Conservation (phyloP, 2,888 invertebrate genomes). For the Tipula unca region DNA sequence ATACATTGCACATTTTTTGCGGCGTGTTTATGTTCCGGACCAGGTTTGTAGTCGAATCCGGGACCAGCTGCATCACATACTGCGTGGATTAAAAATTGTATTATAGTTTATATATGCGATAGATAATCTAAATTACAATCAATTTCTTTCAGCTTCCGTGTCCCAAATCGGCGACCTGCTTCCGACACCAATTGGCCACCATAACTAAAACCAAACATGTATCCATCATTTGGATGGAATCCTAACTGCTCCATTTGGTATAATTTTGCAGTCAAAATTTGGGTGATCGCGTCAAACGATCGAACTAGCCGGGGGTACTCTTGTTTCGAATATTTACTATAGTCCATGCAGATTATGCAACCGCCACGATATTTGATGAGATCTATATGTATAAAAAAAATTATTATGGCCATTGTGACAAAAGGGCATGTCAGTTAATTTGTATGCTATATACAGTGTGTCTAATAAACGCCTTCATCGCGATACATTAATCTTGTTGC, state of each 20-base stretch:
- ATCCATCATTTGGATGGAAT: constrained; percentile 27
- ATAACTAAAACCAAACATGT: constrained; percentile 30
- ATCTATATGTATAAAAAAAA: constrained; percentile 23
- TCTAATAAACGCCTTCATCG: not conserved
- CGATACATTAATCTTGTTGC: not conserved
- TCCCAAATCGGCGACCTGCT: constrained; percentile 27
- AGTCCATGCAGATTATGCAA: constrained; percentile 31
- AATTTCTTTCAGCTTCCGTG: constrained; percentile 27
- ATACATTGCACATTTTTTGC: constrained; percentile 31
- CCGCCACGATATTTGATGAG: constrained; percentile 27
- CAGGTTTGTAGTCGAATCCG: constrained; percentile 27
- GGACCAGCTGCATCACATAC: constrained; percentile 30
- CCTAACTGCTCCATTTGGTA: constrained; percentile 26
- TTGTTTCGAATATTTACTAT: constrained; percentile 25
- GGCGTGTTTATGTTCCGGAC: constrained; percentile 26
- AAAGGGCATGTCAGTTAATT: not conserved
- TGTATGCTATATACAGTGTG: not conserved
- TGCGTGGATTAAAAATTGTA: too few relatives aligned
- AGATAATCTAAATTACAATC: constrained; percentile 25
- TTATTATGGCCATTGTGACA: not conserved
- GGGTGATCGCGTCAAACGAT: constrained; percentile 25
- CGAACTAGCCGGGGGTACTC: constrained; percentile 28
- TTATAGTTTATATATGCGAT: not conserved
- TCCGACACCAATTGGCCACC: constrained; percentile 29
- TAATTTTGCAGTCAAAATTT: constrained; percentile 26